Evolutionary conservation across 2,888 invertebrate species (phyloP), one percentile per base, ranked within the genome.

Genomic region (Watsonalla binaria): DNA sequence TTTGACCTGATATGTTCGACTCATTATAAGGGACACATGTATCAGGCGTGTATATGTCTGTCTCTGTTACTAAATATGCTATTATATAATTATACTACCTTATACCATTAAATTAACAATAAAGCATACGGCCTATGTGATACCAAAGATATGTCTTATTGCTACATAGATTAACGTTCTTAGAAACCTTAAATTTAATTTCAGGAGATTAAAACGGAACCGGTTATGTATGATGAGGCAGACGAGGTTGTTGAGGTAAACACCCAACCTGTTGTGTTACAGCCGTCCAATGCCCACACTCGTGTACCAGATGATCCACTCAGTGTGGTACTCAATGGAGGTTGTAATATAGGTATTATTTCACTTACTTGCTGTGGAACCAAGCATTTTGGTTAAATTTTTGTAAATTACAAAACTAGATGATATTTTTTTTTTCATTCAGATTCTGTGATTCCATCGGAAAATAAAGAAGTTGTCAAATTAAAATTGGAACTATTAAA

Each of bases 401-500:
- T 24, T 24, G n/a, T n/a, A n/a, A n/a, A n/a, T 24, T 24, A 4
- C 24, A 45, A 5, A 5, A 24, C 13, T 46, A n/a, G n/a, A 51
- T 54, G 49, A 35, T 48, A 34, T 51, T 46, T 33, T 51, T 51
- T 46, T 55, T 60, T 51, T 6, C 37, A 78, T 82, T 53, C 71
- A 86, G 85, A 74, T 57, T 69, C 74, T 45, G 61, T 71, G 37
- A 70, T 59, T 59, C 60, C 64, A 51, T 52, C 66, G 35, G 80
- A 84, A 56, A 79, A 76, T 57, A 82, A 78, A 59, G 84, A 86
- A 60, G 61, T 79, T 2, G 69, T 72, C 0, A 84, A 76, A 61
- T 72, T 88, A 70, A 84, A 86, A 68, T 58, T 76, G 35, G 80
- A 90, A 52, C 59, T 90, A 52, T 59, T 89, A 6, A 84, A 85